Evolutionary conservation across 1,140 invertebrate species (phyloP), one percentile per base, ranked within the genome.

Genomic region (Asbolus verrucosus): DNA sequence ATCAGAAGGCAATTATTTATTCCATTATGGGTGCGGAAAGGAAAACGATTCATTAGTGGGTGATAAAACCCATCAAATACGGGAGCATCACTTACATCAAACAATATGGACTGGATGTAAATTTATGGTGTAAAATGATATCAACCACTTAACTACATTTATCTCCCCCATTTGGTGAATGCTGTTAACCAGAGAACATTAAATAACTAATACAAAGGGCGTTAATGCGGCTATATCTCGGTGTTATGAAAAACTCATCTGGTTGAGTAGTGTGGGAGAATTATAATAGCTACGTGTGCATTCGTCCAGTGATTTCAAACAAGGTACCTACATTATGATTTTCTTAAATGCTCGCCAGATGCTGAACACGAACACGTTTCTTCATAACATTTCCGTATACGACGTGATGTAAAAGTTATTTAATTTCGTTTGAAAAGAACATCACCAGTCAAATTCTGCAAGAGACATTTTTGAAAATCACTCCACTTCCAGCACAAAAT

Each of bases 231-330:
- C 77, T 77, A 77, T 79, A 76, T 77, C 74, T 74, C 63, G 70
- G 61, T 65, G 74, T 73, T 75, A 74, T 74, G 75, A 77, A 76
- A 76, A 77, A 75, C 76, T 75, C 70, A 46, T 54, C 69, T 59
- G 68, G 72, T 74, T 80, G 78, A 80, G 77, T 80, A 77, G 76
- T 79, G 78, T 80, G 78, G 77, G 78, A 80, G 76, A 76, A 74
- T 77, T 75, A 71, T 80, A 79, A 80, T 79, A 80, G 77, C 70
- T 66, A 74, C 75, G 70, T 67, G 70, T 79, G 76, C 72, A 68
- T 60, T 46, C 69, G 30, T 41, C 65, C 74, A 75, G 69, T 69
- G 73, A 71, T 70, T 75, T 70, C 70, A 72, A 75, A 73, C 71
- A 73, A 38, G 54, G n/a, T n/a, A n/a, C n/a, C 27, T 31, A 21